phyloP scores from a whole-genome alignment of 2,888 invertebrate species.

The Agrotis exclamationis region DNA sequence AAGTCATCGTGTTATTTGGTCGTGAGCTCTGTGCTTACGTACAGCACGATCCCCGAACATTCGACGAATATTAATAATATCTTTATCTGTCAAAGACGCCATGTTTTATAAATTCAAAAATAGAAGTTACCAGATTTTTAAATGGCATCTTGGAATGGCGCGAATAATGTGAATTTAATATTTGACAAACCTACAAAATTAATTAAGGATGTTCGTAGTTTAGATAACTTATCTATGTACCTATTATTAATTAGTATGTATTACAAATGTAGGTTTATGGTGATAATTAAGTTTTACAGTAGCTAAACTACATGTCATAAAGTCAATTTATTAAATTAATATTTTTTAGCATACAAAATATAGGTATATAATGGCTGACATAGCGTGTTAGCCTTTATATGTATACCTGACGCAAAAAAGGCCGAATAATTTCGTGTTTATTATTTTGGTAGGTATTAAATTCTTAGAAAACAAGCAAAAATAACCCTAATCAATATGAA shows the following conservation, averaged over 20 bases:
- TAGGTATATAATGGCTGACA: neutral
- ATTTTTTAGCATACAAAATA: neutral
- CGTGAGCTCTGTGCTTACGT: slow-evolving; percentile 54
- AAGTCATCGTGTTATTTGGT: slow-evolving; percentile 50
- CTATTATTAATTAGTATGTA: slow-evolving; percentile 32
- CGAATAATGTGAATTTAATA: neutral
- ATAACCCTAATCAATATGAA: slow-evolving; percentile 23
- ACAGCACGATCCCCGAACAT: slow-evolving; percentile 53
- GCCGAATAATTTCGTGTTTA: slow-evolving; percentile 4
- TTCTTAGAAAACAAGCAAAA: slow-evolving; percentile 9
- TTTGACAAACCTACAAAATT: neutral
- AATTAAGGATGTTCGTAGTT: slow-evolving; percentile 9
- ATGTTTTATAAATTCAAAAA: slow-evolving; percentile 4
- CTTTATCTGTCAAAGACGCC: neutral
- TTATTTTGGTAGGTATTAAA: neutral
- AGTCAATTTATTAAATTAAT: slow-evolving; percentile 25
- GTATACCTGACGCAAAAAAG: no score
- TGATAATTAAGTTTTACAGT: slow-evolving; percentile 35
- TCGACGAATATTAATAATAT: slow-evolving; percentile 50
- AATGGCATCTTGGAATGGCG: neutral
- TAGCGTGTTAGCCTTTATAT: no score
- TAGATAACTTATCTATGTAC: slow-evolving; percentile 7
- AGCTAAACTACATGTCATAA: slow-evolving; percentile 24
- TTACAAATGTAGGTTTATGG: slow-evolving; percentile 13
- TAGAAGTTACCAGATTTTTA: neutral